Conservation (phyloP, 1,140 invertebrate species). For the Meloidogyne floridensis region DNA sequence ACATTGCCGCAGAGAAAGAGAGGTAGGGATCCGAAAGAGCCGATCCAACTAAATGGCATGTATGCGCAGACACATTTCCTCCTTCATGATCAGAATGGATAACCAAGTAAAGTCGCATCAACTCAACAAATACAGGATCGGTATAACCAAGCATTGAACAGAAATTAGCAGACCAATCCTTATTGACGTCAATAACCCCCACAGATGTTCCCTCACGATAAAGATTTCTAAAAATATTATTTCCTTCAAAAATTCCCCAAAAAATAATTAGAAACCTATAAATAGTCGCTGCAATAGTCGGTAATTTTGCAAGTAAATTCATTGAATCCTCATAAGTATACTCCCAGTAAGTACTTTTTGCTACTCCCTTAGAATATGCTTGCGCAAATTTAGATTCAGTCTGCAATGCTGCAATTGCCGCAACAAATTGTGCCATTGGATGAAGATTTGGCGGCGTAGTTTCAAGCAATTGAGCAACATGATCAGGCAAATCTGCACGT, state of each 20-base stretch:
- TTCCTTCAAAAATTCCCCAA: not conserved
- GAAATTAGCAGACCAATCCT: conserved; percentile 94
- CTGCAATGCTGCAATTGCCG: conserved; percentile 86
- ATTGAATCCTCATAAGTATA: conserved; percentile 82
- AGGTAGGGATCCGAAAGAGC: conserved; percentile 88
- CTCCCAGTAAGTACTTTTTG: conserved; percentile 87
- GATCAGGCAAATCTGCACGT: conserved; percentile 82
- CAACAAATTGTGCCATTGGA: conserved; percentile 92
- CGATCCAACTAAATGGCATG: conserved; percentile 89
- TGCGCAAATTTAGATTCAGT: conserved; percentile 90
- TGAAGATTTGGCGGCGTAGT: conserved; percentile 90
- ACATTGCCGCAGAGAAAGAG: conserved; percentile 88
- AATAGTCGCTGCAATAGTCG: conserved; percentile 89
- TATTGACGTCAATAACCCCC: conserved; percentile 81
- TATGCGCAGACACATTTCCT: conserved; percentile 90
- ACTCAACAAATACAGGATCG: conserved; percentile 81
- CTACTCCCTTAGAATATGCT: conserved; percentile 82
- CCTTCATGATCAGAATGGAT: conserved; percentile 77
- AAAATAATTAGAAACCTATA: conserved; percentile 69
- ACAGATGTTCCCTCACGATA: conserved; percentile 83
- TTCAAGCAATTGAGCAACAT: conserved; percentile 90
- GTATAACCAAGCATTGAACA: conserved; percentile 87
- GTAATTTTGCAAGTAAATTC: conserved; percentile 92
- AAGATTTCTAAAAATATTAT: conserved; percentile 72
- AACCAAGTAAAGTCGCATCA: conserved; percentile 90